These are phyloP conservation scores for Drosophila fulvimacula DNA, from an alignment of 2,888 invertebrate genomes.

Conservation along the genomic window DNA sequence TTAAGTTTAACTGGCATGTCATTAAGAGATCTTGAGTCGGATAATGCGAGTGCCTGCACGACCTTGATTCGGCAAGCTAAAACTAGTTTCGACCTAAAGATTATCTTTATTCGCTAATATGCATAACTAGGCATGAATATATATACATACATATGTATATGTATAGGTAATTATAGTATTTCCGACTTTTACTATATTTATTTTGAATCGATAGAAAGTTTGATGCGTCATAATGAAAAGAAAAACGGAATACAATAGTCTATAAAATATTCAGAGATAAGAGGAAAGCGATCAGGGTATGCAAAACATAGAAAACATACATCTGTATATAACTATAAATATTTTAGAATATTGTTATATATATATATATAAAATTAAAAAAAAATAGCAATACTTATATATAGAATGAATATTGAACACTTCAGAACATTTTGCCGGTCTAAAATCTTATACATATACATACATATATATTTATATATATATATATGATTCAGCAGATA, in stretches of 20 bases:
- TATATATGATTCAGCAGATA: neutral
- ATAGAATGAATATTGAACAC: neutral
- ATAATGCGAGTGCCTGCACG: constrained; percentile 22
- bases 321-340: neutral
- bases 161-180: constrained; percentile 2
- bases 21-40: constrained; percentile 16
- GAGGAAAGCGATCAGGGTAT: neutral
- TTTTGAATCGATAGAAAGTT: neutral
- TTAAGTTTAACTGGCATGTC: constrained; percentile 17
- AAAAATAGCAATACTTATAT: neutral
- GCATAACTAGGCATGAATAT: neutral
- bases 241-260: neutral
- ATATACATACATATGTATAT: neutral
- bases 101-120: constrained; percentile 8
- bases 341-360: neutral
- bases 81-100: constrained; percentile 30
- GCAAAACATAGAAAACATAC: neutral
- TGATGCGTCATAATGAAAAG: constrained; percentile 9
- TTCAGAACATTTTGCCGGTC: neutral
- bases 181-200: neutral
- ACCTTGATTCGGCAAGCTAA: constrained; percentile 33
- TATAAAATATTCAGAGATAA: constrained; percentile 11
- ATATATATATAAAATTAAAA: neutral
- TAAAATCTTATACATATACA: neutral
- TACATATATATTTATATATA: neutral